Evolutionary conservation across 2,113 vertebrate species (phyloP).

Genomic region (Pelvicachromis taeniatus): DNA sequence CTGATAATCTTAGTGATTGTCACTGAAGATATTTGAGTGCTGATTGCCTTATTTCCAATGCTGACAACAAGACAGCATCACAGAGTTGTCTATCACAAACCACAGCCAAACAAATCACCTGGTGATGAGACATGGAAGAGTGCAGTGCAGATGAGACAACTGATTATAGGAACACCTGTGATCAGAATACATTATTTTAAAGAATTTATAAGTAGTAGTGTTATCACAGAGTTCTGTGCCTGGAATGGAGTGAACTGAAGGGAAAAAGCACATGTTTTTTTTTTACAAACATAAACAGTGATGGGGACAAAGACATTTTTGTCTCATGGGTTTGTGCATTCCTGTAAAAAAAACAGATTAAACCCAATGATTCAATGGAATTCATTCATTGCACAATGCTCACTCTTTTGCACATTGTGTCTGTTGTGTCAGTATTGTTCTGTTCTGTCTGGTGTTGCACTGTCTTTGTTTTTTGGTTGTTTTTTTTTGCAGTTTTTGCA

Average conservation of each 20-base stretch:
- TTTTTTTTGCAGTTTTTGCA: neutral
- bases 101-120: slow-evolving; percentile 17
- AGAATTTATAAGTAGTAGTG: slow-evolving; percentile 21
- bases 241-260: neutral
- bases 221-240: neutral
- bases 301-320: neutral
- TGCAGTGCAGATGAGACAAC: slow-evolving; percentile 20
- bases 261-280: neutral
- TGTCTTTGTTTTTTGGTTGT: neutral
- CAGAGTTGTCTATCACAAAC: slow-evolving; percentile 34
- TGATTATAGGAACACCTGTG: slow-evolving; percentile 33
- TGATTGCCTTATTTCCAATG: neutral
- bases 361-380: neutral
- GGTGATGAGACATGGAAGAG: slow-evolving; percentile 20
- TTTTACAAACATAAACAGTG: neutral
- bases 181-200: slow-evolving; percentile 29
- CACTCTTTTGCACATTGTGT: neutral
- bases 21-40: neutral
- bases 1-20: neutral
- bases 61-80: slow-evolving; percentile 26
- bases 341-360: neutral
- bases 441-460: neutral
- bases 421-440: neutral
- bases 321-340: neutral
- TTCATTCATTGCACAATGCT: neutral